Conservation (phyloP, 2,797 vertebrate species). For the Enteromius thamalakanensis region DNA sequence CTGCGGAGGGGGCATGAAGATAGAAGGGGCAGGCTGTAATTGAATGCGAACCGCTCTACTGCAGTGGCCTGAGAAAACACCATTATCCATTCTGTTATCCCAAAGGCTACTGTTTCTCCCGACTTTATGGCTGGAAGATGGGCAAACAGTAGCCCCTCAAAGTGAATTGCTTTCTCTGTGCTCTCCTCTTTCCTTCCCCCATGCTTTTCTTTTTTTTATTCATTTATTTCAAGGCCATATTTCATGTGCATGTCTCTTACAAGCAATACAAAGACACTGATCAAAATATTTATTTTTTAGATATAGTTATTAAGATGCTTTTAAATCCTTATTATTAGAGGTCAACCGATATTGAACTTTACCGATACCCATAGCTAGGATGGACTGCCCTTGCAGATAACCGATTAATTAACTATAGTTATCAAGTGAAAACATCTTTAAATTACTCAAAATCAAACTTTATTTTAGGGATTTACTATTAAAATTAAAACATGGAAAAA, state of each 20-base stretch:
- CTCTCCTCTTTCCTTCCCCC: constrained; percentile 62
- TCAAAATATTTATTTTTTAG: no score
- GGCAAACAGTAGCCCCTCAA: constrained; percentile 33
- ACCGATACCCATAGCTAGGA: no score
- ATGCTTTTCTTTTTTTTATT: constrained; percentile 11
- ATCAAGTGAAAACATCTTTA: no score
- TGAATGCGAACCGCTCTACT: constrained; percentile 46
- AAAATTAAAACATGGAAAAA: no score
- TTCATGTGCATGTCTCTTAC: neutral
- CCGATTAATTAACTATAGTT: no score
- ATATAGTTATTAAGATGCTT: neutral
- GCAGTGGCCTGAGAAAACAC: constrained; percentile 35
- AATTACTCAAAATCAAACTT: no score
- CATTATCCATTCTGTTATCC: constrained; percentile 41
- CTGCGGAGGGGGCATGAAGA: constrained; percentile 46
- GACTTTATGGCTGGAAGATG: constrained; percentile 26
- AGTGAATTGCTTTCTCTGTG: constrained; percentile 73
- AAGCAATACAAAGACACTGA: neutral
- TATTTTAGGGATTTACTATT: no score
- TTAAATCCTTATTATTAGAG: neutral
- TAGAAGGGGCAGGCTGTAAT: constrained; percentile 52
- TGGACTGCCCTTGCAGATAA: no score
- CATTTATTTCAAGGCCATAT: neutral
- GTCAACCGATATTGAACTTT: no score
- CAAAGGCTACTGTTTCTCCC: constrained; percentile 35